Evolutionary conservation across 2,888 invertebrate species (phyloP).

Genomic region (Luffia ferchaultella): DNA sequence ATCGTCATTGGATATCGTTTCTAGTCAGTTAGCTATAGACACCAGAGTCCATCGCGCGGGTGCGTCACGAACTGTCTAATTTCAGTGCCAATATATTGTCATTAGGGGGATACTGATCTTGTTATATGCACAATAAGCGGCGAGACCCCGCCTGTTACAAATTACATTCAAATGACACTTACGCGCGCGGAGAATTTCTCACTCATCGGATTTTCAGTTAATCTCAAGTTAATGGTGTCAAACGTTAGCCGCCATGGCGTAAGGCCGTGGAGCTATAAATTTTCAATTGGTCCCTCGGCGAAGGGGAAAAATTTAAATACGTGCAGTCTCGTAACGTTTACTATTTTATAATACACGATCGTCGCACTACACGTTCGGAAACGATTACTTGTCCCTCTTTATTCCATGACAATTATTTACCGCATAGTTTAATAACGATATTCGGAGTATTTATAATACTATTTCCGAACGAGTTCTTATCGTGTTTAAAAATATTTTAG

Average conservation of each 20-base stretch:
- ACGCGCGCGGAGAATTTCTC: slow-evolving; percentile 53
- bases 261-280: no score
- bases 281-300: no score
- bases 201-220: slow-evolving; percentile 59
- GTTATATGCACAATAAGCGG: slow-evolving; percentile 63
- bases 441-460: no score
- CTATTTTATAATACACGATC: no score
- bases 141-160: slow-evolving; percentile 38
- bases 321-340: no score
- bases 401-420: no score
- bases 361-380: no score
- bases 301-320: no score
- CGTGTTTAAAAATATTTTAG: no score
- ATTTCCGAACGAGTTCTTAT: no score
- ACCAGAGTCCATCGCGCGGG: slow-evolving; percentile 45
- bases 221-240: slow-evolving; percentile 54
- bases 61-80: slow-evolving; percentile 62
- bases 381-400: no score
- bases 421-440: no score
- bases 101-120: slow-evolving; percentile 67
- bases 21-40: slow-evolving; percentile 60
- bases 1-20: slow-evolving; percentile 57
- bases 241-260: slow-evolving; percentile 16
- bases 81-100: slow-evolving; percentile 68
- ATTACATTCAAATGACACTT: slow-evolving; percentile 64